Evolutionary conservation across 2,888 invertebrate species (phyloP), one percentile per base, ranked within the genome.

Genomic region (Graphium colonna): DNA sequence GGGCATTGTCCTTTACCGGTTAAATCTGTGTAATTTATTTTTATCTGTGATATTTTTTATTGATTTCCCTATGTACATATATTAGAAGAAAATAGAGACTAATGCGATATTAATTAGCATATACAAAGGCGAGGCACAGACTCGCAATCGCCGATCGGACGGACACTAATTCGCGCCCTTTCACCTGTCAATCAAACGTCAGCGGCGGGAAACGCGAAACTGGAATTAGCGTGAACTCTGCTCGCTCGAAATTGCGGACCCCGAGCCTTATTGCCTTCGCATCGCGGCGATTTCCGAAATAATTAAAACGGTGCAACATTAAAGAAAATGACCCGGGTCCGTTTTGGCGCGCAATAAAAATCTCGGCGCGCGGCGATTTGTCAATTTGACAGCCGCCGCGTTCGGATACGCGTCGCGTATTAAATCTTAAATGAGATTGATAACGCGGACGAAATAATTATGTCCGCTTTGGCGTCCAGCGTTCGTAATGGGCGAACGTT

Each of bases 151-250:
- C 64, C 63, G 67, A 65, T 64, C 71, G 65, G 64, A 65, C 63
- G 62, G 64, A 58, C 69, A 75, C 82, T 84, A 86, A 85, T 87
- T 86, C 77, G 78, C 82, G 82, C 85, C 79, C 85, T 88, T 87
- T 87, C 81, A 79, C 82, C 80, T 76, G 88, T 87, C 88, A 86
- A 83, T 88, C 88, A 86, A 63, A 62, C 74, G 85, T 85, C 85
- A 76, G 61, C 64, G 61, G 54, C 59, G 67, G 68, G 63, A 65
- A 68, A 68, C 67, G 73, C 69, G 61, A 65, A 67, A 60, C 69
- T 64, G 69, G 68, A 73, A 78, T 79, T 80, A 77, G 76, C 76
- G 63, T 63, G 62, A 61, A 66, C 17, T 15, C 41, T 41, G n/a
- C 36, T 71, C 71, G 70, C 58, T 63, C 62, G 62, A 63, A 63